These are phyloP conservation scores for Bolinopsis microptera DNA, from an alignment of 37 sponge, comb jelly and placozoan species.

Conservation along the genomic window DNA sequence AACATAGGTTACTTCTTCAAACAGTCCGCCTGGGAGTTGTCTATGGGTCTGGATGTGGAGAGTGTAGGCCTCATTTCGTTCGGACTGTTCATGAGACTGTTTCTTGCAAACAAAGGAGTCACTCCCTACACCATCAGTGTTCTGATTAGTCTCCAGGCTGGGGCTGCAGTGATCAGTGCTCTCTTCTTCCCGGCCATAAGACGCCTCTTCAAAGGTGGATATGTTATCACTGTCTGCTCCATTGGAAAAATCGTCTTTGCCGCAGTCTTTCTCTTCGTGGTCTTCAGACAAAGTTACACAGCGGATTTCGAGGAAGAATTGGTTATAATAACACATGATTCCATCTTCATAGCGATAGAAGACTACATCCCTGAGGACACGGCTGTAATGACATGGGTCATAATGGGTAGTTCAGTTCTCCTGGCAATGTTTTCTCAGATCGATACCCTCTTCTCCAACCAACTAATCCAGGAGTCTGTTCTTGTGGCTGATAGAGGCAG, in stretches of 20 bases:
- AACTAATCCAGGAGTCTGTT: conserved; percentile 21
- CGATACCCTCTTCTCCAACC: conserved; percentile 30
- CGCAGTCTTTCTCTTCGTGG: conserved; percentile 7
- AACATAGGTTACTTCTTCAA: neutral
- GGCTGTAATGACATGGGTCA: neutral
- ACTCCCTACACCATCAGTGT: conserved; percentile 35
- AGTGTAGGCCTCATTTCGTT: conserved; percentile 24
- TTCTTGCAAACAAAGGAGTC: conserved; percentile 20
- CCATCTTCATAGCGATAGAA: conserved; percentile 6
- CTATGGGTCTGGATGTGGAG: conserved; percentile 29
- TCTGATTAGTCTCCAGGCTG: neutral
- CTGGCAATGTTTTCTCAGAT: conserved; percentile 10
- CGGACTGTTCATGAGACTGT: conserved; percentile 30
- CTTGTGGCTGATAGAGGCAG: neutral
- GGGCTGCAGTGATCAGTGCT: neutral
- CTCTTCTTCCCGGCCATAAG: conserved; percentile 33
- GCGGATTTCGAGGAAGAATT: neutral
- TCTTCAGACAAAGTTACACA: neutral
- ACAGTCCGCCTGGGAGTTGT: neutral
- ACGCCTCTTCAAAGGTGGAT: neutral
- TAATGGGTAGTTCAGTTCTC: neutral
- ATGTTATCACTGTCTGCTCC: neutral
- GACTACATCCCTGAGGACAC: neutral
- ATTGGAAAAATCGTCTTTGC: conserved; percentile 17
- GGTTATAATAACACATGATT: conserved; percentile 26